Base-by-base conservation (phyloP, 2,888 invertebrate species). In the Ecdyonurus torrentis region DNA sequence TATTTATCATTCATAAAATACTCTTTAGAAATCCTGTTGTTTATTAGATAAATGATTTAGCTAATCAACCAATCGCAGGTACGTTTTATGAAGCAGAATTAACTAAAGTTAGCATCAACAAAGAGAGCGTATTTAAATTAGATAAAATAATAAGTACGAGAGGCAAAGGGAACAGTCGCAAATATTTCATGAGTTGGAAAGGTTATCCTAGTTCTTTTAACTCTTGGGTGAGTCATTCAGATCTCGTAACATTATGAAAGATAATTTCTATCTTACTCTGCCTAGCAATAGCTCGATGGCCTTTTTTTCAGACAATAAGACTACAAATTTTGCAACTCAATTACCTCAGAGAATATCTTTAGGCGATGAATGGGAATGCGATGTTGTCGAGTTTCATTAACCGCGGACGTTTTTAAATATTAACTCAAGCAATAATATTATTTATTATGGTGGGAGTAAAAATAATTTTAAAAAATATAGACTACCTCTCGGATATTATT, bases 291-390 rank as follows among this genome's bases (percentile, higher is more conserved):
- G 67, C 25, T 68, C 68, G 18, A 65, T 68, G 65, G 1, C 60
- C 1, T 68, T 67, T 61, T 70, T 67, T 66, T 67, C 67, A 0
- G 61, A 67, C 23, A 71, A 71, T 62, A 69, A 65, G 20, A 66
- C 69, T 2, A 63, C 69, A 3, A 61, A 65, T 25, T 72, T 66
- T 62, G 64, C 20, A 25, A 70, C 69, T 2, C 67, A 68, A 19
- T 58, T 71, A 60, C 67, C 68, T 18, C 61, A 64, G 23, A 61
- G 63, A 18, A 62, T 69, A 22, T 24, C 52, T 22, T 64, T 69
- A 37, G 50, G 64, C 1, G 69, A 68, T 5, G 59, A 66, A 7
- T 71, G 68, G 69, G 66, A 66, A 61, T 66, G 70, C 0, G 68
- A 60, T 25, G 55, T 68, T 18, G 52, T 63, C 18, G 67, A 70